Percentiles rank a stretch among this genome's conserved stretches.
phyloP scores from a whole-genome alignment of 1,140 invertebrate species.

The Drosophila pseudoananassae region DNA sequence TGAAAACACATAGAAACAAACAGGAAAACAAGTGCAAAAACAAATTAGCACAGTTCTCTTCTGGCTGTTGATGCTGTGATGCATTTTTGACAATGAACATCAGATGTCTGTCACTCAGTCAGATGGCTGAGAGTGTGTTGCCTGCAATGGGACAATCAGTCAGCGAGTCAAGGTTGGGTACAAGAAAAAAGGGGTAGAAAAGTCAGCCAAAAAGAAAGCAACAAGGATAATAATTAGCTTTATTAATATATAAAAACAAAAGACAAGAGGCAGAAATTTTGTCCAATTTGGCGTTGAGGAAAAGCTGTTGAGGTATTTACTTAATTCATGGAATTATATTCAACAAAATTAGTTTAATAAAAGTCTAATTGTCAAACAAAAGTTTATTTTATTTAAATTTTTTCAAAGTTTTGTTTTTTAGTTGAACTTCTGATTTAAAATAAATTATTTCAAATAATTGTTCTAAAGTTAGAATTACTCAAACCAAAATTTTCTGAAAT shows the following conservation, averaged over 20 bases:
- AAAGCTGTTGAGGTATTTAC: too few relatives aligned
- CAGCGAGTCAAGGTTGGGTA: conserved; percentile 42
- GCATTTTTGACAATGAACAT: conserved; percentile 77
- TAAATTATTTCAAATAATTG: neutral
- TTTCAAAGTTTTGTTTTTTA: too few relatives aligned
- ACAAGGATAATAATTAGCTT: conserved; percentile 1
- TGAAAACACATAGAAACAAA: conserved; percentile 21
- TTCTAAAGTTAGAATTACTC: neutral
- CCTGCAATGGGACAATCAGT: conserved; percentile 42
- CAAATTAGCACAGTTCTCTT: conserved; percentile 65
- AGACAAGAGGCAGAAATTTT: neutral
- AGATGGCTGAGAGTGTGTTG: conserved; percentile 23
- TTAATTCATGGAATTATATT: too few relatives aligned
- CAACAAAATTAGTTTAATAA: too few relatives aligned
- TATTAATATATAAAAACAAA: neutral
- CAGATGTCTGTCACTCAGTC: conserved; percentile 55
- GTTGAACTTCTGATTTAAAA: neutral
- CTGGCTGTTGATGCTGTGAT: conserved; percentile 46
- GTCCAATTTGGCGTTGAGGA: neutral
- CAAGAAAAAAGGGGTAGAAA: neutral
- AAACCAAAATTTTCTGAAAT: neutral
- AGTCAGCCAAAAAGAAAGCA: neutral
- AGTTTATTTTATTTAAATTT: too few relatives aligned
- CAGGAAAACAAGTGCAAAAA: conserved; percentile 58
- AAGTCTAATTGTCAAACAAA: too few relatives aligned